Evolutionary conservation across 1,140 invertebrate species (phyloP).

Genomic region (Euura lappo): DNA sequence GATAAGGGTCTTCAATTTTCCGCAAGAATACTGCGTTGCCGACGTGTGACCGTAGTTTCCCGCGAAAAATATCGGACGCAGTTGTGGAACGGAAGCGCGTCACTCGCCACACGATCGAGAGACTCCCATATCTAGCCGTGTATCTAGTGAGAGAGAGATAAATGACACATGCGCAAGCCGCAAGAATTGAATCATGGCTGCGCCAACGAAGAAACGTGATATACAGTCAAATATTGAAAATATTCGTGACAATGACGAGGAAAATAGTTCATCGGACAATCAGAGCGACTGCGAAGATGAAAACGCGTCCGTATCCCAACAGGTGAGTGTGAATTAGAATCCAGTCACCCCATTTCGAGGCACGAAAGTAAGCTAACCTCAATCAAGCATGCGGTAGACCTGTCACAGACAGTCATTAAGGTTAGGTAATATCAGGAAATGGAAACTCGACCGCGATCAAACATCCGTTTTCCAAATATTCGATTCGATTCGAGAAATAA

Average conservation of each 20-base stretch:
- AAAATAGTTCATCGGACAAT: constrained; percentile 1
- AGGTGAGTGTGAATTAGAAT: constrained; percentile 26
- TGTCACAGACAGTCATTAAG: neutral
- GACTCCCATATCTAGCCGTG: neutral
- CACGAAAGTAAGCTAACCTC: constrained; percentile 16
- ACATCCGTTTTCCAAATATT: neutral
- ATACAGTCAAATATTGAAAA: constrained; percentile 30
- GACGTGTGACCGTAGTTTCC: neutral
- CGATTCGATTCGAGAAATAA: too few relatives aligned
- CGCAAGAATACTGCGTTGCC: too few relatives aligned
- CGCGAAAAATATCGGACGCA: neutral
- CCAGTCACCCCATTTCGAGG: constrained; percentile 6
- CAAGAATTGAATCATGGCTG: constrained; percentile 36
- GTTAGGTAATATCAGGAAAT: neutral
- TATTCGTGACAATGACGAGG: constrained; percentile 26
- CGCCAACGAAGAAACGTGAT: constrained; percentile 47
- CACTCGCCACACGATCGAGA: neutral
- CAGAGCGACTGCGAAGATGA: constrained; percentile 30
- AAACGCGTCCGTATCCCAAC: constrained; percentile 23
- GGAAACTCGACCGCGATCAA: neutral
- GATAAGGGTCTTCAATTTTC: too few relatives aligned
- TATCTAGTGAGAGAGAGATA: too few relatives aligned
- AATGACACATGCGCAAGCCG: too few relatives aligned
- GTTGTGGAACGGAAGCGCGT: neutral
- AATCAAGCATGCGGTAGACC: constrained; percentile 10